phyloP scores from a whole-genome alignment of 2,113 vertebrate species.

The Sialia sialis region DNA sequence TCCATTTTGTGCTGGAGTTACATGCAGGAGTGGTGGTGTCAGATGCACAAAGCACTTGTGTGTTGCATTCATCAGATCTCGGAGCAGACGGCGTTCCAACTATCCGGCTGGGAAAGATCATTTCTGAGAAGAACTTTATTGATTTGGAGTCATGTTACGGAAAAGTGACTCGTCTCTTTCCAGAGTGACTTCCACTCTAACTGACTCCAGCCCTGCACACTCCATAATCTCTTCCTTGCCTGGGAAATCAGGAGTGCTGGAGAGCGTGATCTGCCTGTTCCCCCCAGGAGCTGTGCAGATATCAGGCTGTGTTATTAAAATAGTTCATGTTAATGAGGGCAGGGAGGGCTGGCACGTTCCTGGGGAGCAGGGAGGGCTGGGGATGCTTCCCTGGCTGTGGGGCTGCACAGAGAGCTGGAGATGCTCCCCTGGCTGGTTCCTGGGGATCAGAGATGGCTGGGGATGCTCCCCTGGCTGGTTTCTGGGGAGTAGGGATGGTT shows the following conservation, averaged over 20 bases:
- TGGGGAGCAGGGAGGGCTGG: no score
- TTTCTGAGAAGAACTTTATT: not conserved
- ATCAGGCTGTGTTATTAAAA: no score
- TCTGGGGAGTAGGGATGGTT: not conserved
- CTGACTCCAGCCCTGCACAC: not conserved
- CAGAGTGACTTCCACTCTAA: not conserved
- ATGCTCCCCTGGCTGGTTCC: no score
- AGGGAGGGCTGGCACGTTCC: not conserved
- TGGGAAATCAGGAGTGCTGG: rapidly evolving
- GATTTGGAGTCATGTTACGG: not conserved
- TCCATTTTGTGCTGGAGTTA: not conserved
- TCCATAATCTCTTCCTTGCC: not conserved
- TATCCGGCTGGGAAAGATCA: not conserved
- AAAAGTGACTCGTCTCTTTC: not conserved
- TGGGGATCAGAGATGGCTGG: no score
- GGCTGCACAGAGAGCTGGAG: no score
- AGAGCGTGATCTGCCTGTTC: not conserved
- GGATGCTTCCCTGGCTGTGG: not conserved
- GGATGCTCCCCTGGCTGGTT: no score
- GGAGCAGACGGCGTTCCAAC: not conserved
- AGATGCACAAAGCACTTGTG: not conserved
- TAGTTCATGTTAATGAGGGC: not conserved
- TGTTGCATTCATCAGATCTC: not conserved
- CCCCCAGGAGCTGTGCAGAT: not conserved
- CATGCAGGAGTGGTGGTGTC: rapidly evolving